Evolutionary conservation across 2,797 vertebrate genomes (phyloP).

Genomic region (Pseudochirops corinnae): DNA sequence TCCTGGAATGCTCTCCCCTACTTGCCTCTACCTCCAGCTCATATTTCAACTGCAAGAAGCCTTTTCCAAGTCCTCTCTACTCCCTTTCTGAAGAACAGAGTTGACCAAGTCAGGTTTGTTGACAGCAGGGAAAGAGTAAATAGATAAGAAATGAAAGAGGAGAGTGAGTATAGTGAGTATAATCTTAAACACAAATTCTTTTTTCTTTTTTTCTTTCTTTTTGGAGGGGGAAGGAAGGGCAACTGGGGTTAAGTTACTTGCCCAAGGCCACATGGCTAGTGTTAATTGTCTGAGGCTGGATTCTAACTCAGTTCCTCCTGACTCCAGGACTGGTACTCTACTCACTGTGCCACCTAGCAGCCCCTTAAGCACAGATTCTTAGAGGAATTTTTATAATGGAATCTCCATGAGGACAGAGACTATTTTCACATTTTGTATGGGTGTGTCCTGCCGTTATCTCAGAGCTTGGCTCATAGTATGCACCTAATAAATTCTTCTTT

Average conservation of each 20-base stretch:
- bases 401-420: background rate
- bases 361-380: background rate
- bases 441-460: background rate
- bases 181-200: background rate
- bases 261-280: too few species aligned
- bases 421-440: background rate
- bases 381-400: background rate
- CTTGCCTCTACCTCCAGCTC: background rate
- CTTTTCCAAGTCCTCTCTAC: background rate
- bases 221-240: too few species aligned
- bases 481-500: background rate
- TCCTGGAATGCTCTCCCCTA: background rate
- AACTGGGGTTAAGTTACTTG: too few species aligned
- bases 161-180: background rate
- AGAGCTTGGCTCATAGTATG: background rate
- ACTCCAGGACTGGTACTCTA: too few species aligned
- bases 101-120: background rate
- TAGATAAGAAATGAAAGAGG: background rate
- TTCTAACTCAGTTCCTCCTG: too few species aligned
- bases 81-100: background rate
- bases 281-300: too few species aligned
- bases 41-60: background rate
- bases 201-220: too few species aligned
- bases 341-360: too few species aligned
- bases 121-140: background rate